Evolutionary conservation across 2,113 vertebrate species (phyloP).

Genomic region (Rousettus leschenaultii): DNA sequence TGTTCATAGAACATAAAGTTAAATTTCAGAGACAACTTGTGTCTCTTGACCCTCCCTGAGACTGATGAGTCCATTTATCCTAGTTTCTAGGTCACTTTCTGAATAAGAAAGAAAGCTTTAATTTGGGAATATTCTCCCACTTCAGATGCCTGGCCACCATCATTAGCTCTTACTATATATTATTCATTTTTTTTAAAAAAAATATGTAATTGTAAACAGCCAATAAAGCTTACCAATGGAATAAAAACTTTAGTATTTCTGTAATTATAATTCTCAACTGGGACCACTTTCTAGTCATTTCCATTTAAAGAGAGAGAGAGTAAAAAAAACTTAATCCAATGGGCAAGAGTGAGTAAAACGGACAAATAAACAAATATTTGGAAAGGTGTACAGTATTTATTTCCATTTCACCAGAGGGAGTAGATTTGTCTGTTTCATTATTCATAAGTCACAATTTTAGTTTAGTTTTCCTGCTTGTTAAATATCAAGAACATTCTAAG

Average conservation of each 20-base stretch:
- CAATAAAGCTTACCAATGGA: not conserved
- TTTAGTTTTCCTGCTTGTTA: conserved; percentile 50
- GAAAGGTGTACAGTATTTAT: conserved; percentile 61
- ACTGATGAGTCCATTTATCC: not conserved
- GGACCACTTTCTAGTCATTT: conserved; percentile 40
- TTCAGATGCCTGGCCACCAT: not conserved
- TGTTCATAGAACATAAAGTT: conserved; percentile 32
- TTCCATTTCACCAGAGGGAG: conserved; percentile 53
- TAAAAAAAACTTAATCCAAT: not conserved
- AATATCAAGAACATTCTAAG: conserved; percentile 57
- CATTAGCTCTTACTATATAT: not conserved
- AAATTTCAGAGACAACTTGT: conserved; percentile 19
- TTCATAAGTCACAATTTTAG: conserved; percentile 60
- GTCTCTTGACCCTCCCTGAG: not conserved
- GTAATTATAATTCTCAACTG: conserved; percentile 37
- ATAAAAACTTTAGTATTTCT: conserved; percentile 25
- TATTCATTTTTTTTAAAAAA: not conserved
- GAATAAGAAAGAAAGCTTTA: not conserved
- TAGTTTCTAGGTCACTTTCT: conserved; percentile 21
- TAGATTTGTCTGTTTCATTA: conserved; percentile 65
- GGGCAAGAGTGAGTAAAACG: not conserved
- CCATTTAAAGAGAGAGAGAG: conserved; percentile 12
- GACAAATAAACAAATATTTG: conserved; percentile 64
- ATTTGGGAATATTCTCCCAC: not conserved
- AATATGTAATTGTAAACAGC: not conserved